A percentile compares a stretch with the other conserved stretches of the same genome.
phyloP scores from a whole-genome alignment of 2,797 vertebrate genomes.

The Scolopax rusticola region DNA sequence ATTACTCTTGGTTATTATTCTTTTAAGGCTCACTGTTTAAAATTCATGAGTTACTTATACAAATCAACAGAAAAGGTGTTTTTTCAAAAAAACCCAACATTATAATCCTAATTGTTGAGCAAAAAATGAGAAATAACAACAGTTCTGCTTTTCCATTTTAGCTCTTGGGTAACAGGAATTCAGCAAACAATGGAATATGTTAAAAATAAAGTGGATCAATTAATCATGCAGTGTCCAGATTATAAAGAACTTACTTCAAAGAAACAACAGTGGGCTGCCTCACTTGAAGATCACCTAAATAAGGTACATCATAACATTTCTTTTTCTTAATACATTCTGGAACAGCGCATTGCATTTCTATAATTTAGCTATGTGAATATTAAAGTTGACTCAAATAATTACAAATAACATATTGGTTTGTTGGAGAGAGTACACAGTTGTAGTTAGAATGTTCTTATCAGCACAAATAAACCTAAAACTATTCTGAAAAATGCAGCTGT shows the following conservation, averaged over 20 bases:
- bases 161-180: conserved; percentile 74
- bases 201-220: conserved; percentile 73
- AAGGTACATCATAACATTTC: conserved; percentile 78
- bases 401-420: background rate
- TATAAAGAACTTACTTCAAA: conserved; percentile 75
- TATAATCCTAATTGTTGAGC: background rate
- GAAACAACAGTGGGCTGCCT: conserved; percentile 78
- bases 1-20: background rate
- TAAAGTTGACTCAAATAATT: background rate
- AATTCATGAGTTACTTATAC: background rate
- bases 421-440: background rate
- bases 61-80: background rate
- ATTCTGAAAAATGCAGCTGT: background rate
- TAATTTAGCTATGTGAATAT: background rate
- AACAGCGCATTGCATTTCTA: background rate
- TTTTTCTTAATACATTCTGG: background rate
- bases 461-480: background rate
- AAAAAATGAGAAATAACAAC: background rate
- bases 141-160: conserved; percentile 59
- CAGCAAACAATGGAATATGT: conserved; percentile 82
- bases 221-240: conserved; percentile 72
- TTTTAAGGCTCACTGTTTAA: background rate
- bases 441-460: background rate
- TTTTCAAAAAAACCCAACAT: background rate
- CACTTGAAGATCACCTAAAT: conserved; percentile 79